Evolutionary conservation across 2,113 vertebrate genomes (phyloP).

Genomic region (Monarcha castaneiventris): DNA sequence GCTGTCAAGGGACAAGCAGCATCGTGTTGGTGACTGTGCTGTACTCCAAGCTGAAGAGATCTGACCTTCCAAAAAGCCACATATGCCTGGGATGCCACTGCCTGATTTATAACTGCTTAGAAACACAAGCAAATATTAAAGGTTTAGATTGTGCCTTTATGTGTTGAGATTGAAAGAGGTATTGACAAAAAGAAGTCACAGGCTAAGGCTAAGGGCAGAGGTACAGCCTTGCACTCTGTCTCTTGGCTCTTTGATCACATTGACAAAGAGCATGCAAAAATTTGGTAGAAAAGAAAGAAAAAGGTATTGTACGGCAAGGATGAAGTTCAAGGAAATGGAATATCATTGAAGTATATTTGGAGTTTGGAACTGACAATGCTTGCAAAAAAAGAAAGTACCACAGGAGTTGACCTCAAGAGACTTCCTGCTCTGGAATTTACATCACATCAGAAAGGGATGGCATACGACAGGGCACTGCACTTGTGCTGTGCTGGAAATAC

Average conservation of each 20-base stretch:
- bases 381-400: neutral
- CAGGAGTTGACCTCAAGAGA: neutral
- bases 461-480: neutral
- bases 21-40: neutral
- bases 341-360: neutral
- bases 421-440: neutral
- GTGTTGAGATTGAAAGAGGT: neutral
- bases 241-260: neutral
- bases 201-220: neutral
- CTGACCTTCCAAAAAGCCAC: neutral
- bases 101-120: neutral
- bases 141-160: neutral
- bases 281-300: neutral
- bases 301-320: neutral
- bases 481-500: neutral
- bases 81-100: neutral
- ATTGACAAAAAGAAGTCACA: neutral
- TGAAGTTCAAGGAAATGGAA: neutral
- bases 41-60: neutral
- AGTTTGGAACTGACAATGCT: neutral
- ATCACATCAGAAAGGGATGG: neutral
- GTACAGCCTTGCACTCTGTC: neutral
- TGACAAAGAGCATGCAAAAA: neutral
- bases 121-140: neutral
- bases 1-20: constrained; percentile 65